phyloP scores from a whole-genome alignment of 2,113 vertebrate genomes.

The Romanogobio albipinnatus region DNA sequence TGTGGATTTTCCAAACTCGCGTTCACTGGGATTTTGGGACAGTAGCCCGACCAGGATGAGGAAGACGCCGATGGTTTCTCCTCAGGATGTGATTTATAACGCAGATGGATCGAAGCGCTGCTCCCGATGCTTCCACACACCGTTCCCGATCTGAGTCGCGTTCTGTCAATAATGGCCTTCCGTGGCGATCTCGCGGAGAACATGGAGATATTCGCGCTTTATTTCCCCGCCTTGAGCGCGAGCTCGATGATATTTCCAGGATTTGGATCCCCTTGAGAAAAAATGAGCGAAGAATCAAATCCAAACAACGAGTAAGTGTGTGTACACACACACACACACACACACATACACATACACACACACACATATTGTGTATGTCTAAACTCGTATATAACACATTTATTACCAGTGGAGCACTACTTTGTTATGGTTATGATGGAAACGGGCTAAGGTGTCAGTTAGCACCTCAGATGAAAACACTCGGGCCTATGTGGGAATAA shows the following conservation, averaged over 20 bases:
- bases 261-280: slow-evolving; percentile 92
- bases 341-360: background rate
- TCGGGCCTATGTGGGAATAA: background rate
- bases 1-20: slow-evolving; percentile 65
- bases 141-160: slow-evolving; percentile 68
- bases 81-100: slow-evolving; percentile 78
- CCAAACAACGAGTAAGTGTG: slow-evolving; percentile 93
- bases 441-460: background rate
- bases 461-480: background rate
- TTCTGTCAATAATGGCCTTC: slow-evolving; percentile 61
- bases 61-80: slow-evolving; percentile 70
- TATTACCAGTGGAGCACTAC: background rate
- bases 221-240: slow-evolving; percentile 83
- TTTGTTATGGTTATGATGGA: background rate
- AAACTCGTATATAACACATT: background rate
- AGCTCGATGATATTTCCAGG: slow-evolving; percentile 85
- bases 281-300: slow-evolving; percentile 99
- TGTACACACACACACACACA: background rate
- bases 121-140: slow-evolving; percentile 75
- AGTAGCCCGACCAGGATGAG: slow-evolving; percentile 61
- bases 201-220: slow-evolving; percentile 79
- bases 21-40: slow-evolving; percentile 52
- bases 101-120: slow-evolving; percentile 77
- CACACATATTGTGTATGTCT: background rate
- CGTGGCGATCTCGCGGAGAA: slow-evolving; percentile 58